Base-by-base conservation (phyloP, 2,113 vertebrate species). In the Thymallus thymallus region DNA sequence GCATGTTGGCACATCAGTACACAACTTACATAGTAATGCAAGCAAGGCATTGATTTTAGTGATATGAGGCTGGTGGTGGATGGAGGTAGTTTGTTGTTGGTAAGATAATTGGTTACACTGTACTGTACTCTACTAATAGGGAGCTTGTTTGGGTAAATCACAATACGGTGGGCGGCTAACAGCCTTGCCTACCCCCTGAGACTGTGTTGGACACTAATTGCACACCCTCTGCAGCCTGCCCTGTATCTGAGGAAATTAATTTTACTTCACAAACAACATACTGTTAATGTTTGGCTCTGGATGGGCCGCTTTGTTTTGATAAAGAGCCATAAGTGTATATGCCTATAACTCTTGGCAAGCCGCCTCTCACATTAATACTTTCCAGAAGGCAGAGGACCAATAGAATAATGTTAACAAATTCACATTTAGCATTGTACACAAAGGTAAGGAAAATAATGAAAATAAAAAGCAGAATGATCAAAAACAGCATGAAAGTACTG, bases 331-430 rank as follows among this genome's bases (percentile, higher is more conserved):
- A 35, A 6, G 76, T 86, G 85, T 86, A 90, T 90, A 85, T 85
- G 81, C 69, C 82, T 84, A 83, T 81, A 90, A 89, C 75, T 83
- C 62, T 89, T 90, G 87, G 88, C 87, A 83, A 78, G 80, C 68
- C 77, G 74, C 67, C 13, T 20, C 46, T 10, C 51, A 74, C 79
- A 77, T 65, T 90, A 87, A 91, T 92, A 78, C 72, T 74, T 87
- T 90, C 88, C 90, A 91, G 87, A 86, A 76, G 74, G 77, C 75
- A 77, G 72, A 73, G 61, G 68, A 82, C 79, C 81, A 82, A 84
- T 72, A 64, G 68, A 87, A 77, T 76, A 86, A 86, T 84, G 85
- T 86, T 86, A 85, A 79, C 80, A 84, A 82, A 84, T 88, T 85
- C 77, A 74, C 80, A 74, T 90, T 87, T 72, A 77, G 71, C 75